Evolutionary conservation across 1,140 invertebrate genomes (phyloP), one percentile per base, ranked within the genome.

Genomic region (Notospermus geniculatus): DNA sequence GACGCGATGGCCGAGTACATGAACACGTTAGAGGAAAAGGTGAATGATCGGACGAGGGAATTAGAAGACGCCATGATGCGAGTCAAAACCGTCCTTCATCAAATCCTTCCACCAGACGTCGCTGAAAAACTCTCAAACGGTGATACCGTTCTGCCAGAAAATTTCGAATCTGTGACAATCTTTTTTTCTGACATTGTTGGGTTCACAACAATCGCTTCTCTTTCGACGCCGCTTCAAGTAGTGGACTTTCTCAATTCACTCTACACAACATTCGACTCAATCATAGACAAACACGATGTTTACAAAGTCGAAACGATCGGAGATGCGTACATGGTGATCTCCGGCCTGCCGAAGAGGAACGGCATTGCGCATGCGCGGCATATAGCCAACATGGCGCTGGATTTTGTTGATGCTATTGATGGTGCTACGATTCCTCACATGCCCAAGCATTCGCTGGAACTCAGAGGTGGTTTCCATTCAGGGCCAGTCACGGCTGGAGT

Each of bases 181-280:
- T 90, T 89, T 75, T 90, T 90, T 75, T 89, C 88, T 70, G 89
- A 91, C 68, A 88, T 90, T 63, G 89, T 91, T 2, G 89, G 88
- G 0, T 91, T 91, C 69, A 90, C 89, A 0, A 84, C 85, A 56
- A 71, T 91, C 15, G 32, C 32, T 36, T 36, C 32, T 36, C 32
- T 36, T 36, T 15, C 15, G 32, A 36, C 32, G 4, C 32, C 32
- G 32, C 32, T 62, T 5, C 19, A 95, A 85, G 90, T 91, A 22
- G 66, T 67, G 4, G 66, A 27, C 15, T 60, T 64, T 36, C 29
- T 64, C 1, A 64, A 64, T 30, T 27, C 45, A 25, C 19, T 64
- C 9, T 63, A 60, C 39, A 61, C 11, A 9, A 29, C 23, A 15
- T 56, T 61, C 29, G 57, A 59, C 28, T 50, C 25, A 17, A 52